Conservation (phyloP, 1,140 invertebrate genomes). For the Ceratina japonica region DNA sequence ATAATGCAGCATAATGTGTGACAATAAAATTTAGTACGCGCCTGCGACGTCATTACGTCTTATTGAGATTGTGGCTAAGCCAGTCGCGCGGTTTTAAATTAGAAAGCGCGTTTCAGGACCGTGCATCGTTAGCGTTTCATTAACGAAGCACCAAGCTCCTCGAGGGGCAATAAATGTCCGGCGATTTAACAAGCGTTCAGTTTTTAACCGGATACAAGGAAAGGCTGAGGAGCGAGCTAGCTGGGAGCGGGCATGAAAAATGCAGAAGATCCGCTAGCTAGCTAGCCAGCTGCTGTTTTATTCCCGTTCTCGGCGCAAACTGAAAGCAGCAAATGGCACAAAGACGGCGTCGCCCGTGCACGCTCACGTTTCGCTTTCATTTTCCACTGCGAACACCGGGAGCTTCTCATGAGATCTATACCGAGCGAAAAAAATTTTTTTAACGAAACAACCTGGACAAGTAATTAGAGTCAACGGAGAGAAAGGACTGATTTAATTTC, state of each 20-base stretch:
- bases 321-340: slow-evolving; percentile 22
- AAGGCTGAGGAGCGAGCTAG: background rate
- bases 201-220: background rate
- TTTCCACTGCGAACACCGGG: background rate
- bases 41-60: background rate
- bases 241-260: background rate
- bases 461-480: slow-evolving; percentile 11
- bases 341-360: background rate
- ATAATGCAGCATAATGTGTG: slow-evolving; percentile 4
- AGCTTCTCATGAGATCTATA: slow-evolving; percentile 6
- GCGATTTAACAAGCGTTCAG: background rate
- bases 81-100: background rate
- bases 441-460: background rate
- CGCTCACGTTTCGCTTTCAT: slow-evolving; percentile 11
- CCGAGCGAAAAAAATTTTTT: background rate
- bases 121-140: slow-evolving; percentile 9
- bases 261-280: background rate
- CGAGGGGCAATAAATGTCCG: slow-evolving; percentile 7
- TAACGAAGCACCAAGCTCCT: background rate
- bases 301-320: background rate
- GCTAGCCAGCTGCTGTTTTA: background rate
- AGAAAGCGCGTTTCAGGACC: slow-evolving; percentile 11
- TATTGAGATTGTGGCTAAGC: background rate
- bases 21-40: slow-evolving; percentile 12
- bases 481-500: slow-evolving; percentile 12